Base-by-base conservation (phyloP, 2,888 invertebrate species). In the Eristalinus aeneus region DNA sequence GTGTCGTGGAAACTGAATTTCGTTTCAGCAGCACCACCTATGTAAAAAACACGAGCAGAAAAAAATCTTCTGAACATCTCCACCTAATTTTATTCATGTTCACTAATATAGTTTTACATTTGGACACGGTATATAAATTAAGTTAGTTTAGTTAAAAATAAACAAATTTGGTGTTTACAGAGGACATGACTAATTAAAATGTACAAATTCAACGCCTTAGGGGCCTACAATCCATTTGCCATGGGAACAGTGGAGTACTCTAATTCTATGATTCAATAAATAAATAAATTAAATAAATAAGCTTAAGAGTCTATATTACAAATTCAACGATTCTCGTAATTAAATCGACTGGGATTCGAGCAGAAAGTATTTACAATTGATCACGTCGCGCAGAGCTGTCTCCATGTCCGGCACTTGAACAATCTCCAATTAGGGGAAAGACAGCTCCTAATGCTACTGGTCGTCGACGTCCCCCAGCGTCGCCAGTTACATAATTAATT, bases 111-210 rank as follows among this genome's bases (percentile, higher is more conserved):
- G 8, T 46, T 16, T 8, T 9, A 16, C 46, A 16, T 46, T 16
- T 46, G 8, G 46, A 46, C 8, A 16, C 16, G 6, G 8, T 46
- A 46, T 16, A 46, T 46, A 20, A 46, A 16, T 16, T 6, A 46
- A 46, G 16, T 46, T 46, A 46, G 16, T 8, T n/a, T 46, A 46
- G 16, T 16, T 46, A 0, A 46, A 46, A 46, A 46, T 46, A n/a
- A 60, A 60, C 58, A 60, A 20, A 60, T 12, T 60, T 60, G 58
- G 27, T 60, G 27, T 31, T 60, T 77, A 71, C 53, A 77, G 64
- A 64, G 63, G 63, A 53, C 20, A 56, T 65, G 72, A 72, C 78
- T 79, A 73, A 63, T 32, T 68, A 31, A 69, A 68, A 80, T 80
- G 31, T 80, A 79, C 72, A 79, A 60, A 54, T 32, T 27, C 63